These are phyloP conservation scores for Alviniconcha strummeri DNA, from an alignment of 2,888 invertebrate species.

Conservation along the genomic window DNA sequence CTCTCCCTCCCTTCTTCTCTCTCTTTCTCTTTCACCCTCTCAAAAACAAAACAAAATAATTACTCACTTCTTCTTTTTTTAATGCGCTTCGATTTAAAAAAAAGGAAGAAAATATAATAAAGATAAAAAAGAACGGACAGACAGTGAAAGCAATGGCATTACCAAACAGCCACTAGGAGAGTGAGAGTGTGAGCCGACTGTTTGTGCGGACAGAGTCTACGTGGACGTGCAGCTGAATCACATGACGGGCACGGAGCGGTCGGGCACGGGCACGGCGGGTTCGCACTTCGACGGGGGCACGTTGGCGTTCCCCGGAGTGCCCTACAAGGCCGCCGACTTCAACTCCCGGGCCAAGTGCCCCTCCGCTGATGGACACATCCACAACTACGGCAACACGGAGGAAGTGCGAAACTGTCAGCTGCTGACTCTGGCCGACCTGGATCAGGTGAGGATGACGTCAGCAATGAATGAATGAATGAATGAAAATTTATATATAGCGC, in stretches of 20 bases:
- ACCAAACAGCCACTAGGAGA: too few relatives aligned
- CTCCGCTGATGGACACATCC: constrained; percentile 58
- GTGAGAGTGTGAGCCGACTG: background rate
- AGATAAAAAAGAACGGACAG: too few relatives aligned
- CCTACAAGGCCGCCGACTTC: constrained; percentile 80
- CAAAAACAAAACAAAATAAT: too few relatives aligned
- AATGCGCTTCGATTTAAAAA: too few relatives aligned
- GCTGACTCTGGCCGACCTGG: constrained; percentile 84
- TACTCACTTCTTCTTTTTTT: too few relatives aligned
- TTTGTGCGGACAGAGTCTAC: constrained; percentile 79
- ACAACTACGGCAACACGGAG: constrained; percentile 56
- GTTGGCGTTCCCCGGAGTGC: constrained; percentile 72
- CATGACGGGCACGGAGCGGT: constrained; percentile 80
- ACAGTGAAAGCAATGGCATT: too few relatives aligned
- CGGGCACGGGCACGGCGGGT: constrained; percentile 80
- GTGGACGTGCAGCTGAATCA: constrained; percentile 89
- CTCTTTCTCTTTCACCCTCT: too few relatives aligned
- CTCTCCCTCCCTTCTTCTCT: too few relatives aligned
- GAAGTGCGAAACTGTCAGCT: constrained; percentile 83
- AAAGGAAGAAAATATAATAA: too few relatives aligned
- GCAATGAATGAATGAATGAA: too few relatives aligned
- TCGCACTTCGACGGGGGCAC: constrained; percentile 62
- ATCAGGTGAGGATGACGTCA: constrained; percentile 66
- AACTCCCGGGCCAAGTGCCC: constrained; percentile 75
- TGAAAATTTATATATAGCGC: too few relatives aligned